Evolutionary conservation across 2,113 vertebrate genomes (phyloP).

Genomic region (Sphyrna mokarran): DNA sequence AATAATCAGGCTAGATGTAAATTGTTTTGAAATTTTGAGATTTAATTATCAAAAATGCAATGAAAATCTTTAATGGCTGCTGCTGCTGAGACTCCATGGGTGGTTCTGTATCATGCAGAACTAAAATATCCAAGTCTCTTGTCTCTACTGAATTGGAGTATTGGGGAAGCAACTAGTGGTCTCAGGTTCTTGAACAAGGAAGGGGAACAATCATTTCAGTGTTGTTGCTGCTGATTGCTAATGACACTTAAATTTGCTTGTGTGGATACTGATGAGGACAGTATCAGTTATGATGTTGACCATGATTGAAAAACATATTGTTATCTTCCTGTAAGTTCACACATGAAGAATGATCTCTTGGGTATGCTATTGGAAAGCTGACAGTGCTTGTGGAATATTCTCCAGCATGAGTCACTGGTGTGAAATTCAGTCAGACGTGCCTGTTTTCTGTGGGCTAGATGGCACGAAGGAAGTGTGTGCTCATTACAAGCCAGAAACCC

Average conservation of each 20-base stretch:
- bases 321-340: too few relatives aligned
- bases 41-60: too few relatives aligned
- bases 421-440: neutral
- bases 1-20: too few relatives aligned
- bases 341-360: neutral
- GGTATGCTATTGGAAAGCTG: neutral
- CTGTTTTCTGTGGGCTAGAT: neutral
- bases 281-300: neutral
- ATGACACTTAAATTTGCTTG: neutral
- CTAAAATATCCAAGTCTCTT: too few relatives aligned
- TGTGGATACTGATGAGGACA: neutral
- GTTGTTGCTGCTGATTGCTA: too few relatives aligned
- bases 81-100: neutral
- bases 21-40: too few relatives aligned
- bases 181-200: too few relatives aligned
- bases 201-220: too few relatives aligned
- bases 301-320: neutral
- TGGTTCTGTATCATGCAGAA: neutral
- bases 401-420: neutral
- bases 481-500: neutral
- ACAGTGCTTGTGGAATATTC: neutral
- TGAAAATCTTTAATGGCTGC: too few relatives aligned
- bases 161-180: too few relatives aligned
- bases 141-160: too few relatives aligned
- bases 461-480: neutral